A percentile compares a stretch with the other conserved stretches of the same genome.
phyloP scores from a whole-genome alignment of 2,888 invertebrate species.

The Pollenia labialis region DNA sequence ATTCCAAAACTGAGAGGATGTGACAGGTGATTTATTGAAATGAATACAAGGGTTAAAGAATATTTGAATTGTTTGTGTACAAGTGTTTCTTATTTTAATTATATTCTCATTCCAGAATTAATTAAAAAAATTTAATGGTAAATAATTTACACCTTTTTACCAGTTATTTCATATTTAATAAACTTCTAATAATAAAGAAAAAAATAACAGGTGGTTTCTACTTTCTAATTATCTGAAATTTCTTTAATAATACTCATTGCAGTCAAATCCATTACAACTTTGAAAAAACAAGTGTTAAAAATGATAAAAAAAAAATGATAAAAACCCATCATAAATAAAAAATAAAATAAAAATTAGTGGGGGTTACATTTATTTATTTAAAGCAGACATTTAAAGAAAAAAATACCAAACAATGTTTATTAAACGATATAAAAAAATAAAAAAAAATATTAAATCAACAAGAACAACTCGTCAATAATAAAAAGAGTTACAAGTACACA shows the following conservation, averaged over 20 bases:
- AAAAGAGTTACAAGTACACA: constrained; percentile 16
- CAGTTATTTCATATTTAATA: too few species aligned
- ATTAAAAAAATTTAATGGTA: too few species aligned
- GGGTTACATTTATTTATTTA: constrained; percentile 46
- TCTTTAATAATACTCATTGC: not conserved
- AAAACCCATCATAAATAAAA: not conserved
- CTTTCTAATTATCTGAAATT: not conserved
- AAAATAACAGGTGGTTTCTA: constrained; percentile 1
- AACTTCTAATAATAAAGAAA: too few species aligned
- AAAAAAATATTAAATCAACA: constrained; percentile 7
- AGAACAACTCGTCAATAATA: not conserved
- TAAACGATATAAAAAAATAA: not conserved
- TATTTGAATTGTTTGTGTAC: too few species aligned
- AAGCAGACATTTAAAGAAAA: constrained; percentile 27
- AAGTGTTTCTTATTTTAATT: too few species aligned
- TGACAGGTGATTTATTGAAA: too few species aligned
- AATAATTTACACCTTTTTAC: too few species aligned
- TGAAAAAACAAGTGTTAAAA: constrained; percentile 5
- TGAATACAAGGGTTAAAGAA: too few species aligned
- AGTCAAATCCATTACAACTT: not conserved
- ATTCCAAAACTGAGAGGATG: too few species aligned
- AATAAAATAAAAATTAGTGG: constrained; percentile 20
- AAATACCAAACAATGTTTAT: constrained; percentile 7
- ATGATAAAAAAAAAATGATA: constrained; percentile 15
- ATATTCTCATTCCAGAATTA: too few species aligned